Base-by-base conservation (phyloP, 2,888 invertebrate genomes). In the Hirudinaria manillensis region DNA sequence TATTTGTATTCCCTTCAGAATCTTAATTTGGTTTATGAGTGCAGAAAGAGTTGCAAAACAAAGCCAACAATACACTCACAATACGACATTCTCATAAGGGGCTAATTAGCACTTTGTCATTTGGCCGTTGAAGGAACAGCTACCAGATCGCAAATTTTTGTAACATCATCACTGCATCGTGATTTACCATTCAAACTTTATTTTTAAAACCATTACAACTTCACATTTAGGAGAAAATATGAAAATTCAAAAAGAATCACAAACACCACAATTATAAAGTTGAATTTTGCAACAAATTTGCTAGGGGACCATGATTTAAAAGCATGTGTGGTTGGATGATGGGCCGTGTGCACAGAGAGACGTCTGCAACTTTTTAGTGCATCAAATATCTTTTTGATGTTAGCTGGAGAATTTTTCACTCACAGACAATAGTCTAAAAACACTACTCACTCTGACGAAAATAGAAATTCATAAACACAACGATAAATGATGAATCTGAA, bases 141-240 rank as follows among this genome's bases (percentile, higher is more conserved):
- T 45, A 1, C 45, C 10, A 7, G 1, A 6, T 16, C 45, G 16
- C 16, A 45, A 45, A 45, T 1, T 45, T 3, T 1, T 16, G 16
- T 10, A 45, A 45, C 45, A n/a, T n/a, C n/a, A n/a, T n/a, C n/a
- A 7, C 45, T 6, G 45, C 16, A 1, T 10, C 45, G 16, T 45
- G 16, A 45, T 45, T 45, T 45, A 45, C 16, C 45, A 45, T 45
- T 45, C 45, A 45, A 45, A 45, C 45, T 45, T 45, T 45, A 45
- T 45, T 45, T 45, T 45, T 38, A 51, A 72, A 72, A 55, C 56
- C 55, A 53, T 72, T 72, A 72, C 72, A 72, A 72, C 27, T 72
- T 72, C 72, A 72, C 72, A 72, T 72, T 72, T 29, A 72, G 72
- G 32, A 72, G 72, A 68, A 72, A 72, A 72, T 72, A 70, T 72